Base-by-base conservation (phyloP, 2,888 invertebrate species). In the Drosophila fungiperda region DNA sequence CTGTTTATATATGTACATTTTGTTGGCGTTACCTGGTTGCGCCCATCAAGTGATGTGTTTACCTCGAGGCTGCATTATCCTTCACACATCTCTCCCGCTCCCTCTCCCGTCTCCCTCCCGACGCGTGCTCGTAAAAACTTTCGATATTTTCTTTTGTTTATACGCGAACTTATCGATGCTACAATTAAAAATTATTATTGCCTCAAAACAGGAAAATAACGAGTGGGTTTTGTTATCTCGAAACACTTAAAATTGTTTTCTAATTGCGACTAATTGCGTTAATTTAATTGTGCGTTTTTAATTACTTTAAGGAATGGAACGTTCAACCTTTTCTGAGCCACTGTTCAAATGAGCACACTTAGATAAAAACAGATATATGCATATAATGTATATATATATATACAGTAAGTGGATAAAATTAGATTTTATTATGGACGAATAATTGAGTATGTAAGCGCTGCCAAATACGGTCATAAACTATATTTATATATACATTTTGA, bases 191-290 rank as follows among this genome's bases (percentile, higher is more conserved):
- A 58, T 73, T 83, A 77, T 83, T 83, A 85, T 72, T 50, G 57
- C 73, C 61, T 63, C 23, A 8, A 4, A 15, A 15, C 45, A 7
- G 2, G 1, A 2, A 15, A 45, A 45, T 45, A 23, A 23, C 23
- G 45, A 45, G 45, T 15, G 2, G 45, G 12, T 23, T 45, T 45
- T 45, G 15, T 45, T 45, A 45, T 45, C 20, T 15, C 15, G 8
- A 23, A 57, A 62, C 49, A 57, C 71, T 64, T 35, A 32, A 66
- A 69, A 45, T 65, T 53, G 57, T 29, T 54, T 54, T 76, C 82
- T 87, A 89, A 87, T 84, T 89, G 80, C 74, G 48, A 61, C 89
- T 84, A 84, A 84, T 84, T 84, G 75, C 42, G 29, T n/a, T 68
- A 58, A 89, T 78, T 76, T 68, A 82, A 64, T 68, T 76, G 69